Evolutionary conservation across 2,888 invertebrate species (phyloP).

Genomic region (Chymomyza caudatula): DNA sequence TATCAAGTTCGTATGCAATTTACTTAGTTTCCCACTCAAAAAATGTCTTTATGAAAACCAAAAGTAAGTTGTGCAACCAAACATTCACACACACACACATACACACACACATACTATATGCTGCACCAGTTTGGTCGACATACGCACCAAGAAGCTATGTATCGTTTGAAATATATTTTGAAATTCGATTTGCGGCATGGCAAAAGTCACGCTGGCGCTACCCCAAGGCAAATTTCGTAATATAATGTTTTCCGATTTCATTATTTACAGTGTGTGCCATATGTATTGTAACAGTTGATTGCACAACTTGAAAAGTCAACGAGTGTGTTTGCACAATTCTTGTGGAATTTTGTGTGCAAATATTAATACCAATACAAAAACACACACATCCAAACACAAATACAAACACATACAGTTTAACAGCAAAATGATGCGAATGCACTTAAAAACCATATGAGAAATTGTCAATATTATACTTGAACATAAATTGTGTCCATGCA

Average conservation of each 20-base stretch:
- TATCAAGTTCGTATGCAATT: neutral
- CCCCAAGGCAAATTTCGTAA: slow-evolving; percentile 22
- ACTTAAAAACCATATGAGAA: slow-evolving; percentile 24
- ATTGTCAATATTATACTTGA: slow-evolving; percentile 44
- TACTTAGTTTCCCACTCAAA: neutral
- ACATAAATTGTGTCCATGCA: too few relatives aligned
- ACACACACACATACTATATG: neutral
- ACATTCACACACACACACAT: neutral
- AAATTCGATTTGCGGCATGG: slow-evolving; percentile 41
- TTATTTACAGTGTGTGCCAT: slow-evolving; percentile 36
- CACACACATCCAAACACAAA: slow-evolving; percentile 9
- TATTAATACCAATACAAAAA: slow-evolving; percentile 20
- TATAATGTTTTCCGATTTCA: slow-evolving; percentile 32
- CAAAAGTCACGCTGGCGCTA: neutral
- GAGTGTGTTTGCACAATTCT: slow-evolving; percentile 48
- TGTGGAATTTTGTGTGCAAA: slow-evolving; percentile 33
- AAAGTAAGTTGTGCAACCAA: neutral
- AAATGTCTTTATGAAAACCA: neutral
- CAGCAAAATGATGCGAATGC: slow-evolving; percentile 35
- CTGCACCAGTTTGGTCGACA: neutral
- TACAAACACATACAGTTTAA: slow-evolving; percentile 18
- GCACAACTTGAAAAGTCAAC: slow-evolving; percentile 36
- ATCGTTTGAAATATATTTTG: slow-evolving; percentile 16
- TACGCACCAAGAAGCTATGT: slow-evolving; percentile 14
- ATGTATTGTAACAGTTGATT: slow-evolving; percentile 13